A percentile compares a stretch with the other conserved stretches of the same genome.
phyloP scores from a whole-genome alignment of 2,888 invertebrate genomes.

The Cantharis rufa region DNA sequence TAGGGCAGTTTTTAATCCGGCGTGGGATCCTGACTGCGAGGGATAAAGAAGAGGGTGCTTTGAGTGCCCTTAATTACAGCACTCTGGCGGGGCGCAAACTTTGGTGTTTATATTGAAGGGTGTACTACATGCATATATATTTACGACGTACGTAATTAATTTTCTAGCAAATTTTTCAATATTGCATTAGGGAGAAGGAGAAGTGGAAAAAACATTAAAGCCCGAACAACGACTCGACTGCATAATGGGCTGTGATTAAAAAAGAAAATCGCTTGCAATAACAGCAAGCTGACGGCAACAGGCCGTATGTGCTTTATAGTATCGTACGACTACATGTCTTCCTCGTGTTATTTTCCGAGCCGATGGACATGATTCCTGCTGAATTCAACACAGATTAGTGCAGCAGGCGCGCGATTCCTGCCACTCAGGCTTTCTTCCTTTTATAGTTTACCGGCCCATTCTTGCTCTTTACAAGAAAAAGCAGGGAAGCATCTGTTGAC shows the following conservation, averaged over 20 bases:
- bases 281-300: background rate
- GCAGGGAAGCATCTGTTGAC: conserved; percentile 10
- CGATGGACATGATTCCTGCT: conserved; percentile 61
- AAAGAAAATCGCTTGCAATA: background rate
- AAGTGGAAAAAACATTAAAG: background rate
- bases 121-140: conserved; percentile 15
- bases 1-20: conserved; percentile 50
- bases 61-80: conserved; percentile 57
- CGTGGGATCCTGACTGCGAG: conserved; percentile 43
- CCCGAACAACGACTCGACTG: background rate
- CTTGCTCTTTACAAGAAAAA: conserved; percentile 13
- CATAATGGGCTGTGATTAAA: background rate
- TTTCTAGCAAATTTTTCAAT: background rate
- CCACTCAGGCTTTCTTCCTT: conserved; percentile 44
- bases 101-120: conserved; percentile 42
- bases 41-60: conserved; percentile 41
- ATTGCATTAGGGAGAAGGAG: background rate
- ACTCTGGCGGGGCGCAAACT: conserved; percentile 45
- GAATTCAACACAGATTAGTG: conserved; percentile 52
- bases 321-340: conserved; percentile 25
- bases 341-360: conserved; percentile 64
- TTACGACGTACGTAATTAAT: conserved; percentile 25
- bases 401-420: conserved; percentile 50
- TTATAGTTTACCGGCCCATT: conserved; percentile 6
- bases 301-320: conserved; percentile 29